phyloP scores from a whole-genome alignment of 2,797 vertebrate species.

The Diceros bicornis region DNA sequence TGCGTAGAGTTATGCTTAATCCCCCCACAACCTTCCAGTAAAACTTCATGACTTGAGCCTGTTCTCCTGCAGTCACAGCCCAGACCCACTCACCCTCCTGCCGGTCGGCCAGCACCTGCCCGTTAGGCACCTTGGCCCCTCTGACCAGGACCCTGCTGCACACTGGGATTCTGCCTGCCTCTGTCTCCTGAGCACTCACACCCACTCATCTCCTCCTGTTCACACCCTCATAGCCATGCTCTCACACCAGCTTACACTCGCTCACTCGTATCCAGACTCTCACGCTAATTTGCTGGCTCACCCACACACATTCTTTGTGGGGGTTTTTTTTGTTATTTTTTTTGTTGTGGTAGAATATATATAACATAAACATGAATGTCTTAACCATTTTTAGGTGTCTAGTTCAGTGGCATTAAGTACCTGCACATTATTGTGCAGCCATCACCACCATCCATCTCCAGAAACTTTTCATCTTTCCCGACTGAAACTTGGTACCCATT shows the following conservation, averaged over 20 bases:
- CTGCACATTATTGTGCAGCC: rapidly evolving
- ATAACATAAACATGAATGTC: background rate
- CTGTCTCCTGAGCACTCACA: background rate
- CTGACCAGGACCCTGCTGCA: background rate
- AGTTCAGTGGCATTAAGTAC: background rate
- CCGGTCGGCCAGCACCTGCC: background rate
- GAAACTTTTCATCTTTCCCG: background rate
- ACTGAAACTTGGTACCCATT: background rate
- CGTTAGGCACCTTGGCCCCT: background rate
- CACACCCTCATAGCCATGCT: background rate
- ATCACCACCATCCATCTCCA: background rate
- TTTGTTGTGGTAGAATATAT: background rate
- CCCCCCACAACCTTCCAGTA: rapidly evolving
- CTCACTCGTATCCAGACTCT: no score
- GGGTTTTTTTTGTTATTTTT: background rate
- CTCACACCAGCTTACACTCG: no score
- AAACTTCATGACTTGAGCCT: background rate
- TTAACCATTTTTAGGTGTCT: background rate
- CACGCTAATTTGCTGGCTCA: background rate
- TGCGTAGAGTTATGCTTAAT: background rate
- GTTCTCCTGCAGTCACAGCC: background rate
- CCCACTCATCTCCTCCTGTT: background rate
- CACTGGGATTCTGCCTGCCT: background rate
- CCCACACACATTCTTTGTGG: background rate
- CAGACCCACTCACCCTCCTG: no score